Evolutionary conservation across 2,113 vertebrate species (phyloP).

Genomic region (Oreochromis tanganicae): DNA sequence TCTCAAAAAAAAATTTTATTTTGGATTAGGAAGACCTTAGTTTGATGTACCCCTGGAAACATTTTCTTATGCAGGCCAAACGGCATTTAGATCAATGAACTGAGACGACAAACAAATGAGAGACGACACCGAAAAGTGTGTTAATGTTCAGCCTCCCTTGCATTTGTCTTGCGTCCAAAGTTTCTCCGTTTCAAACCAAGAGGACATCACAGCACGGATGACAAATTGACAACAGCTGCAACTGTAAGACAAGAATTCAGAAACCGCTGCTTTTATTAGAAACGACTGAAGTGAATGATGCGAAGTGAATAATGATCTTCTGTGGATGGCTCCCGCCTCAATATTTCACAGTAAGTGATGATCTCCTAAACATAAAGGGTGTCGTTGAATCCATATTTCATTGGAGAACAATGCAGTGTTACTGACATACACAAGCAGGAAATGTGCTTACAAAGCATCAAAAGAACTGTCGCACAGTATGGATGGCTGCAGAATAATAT

Average conservation of each 20-base stretch:
- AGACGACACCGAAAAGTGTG: not conserved
- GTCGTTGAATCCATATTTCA: constrained; percentile 66
- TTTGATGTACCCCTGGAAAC: not conserved
- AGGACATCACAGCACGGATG: constrained; percentile 1
- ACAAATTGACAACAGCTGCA: constrained; percentile 64
- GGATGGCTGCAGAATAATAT: constrained; percentile 60
- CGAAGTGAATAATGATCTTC: constrained; percentile 55
- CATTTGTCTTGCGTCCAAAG: constrained; percentile 23
- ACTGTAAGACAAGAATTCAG: constrained; percentile 32
- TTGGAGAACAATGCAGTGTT: constrained; percentile 58
- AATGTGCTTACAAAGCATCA: constrained; percentile 72
- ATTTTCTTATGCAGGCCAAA: not conserved
- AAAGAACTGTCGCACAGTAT: constrained; percentile 62
- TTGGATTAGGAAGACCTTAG: not conserved
- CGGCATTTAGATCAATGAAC: not conserved
- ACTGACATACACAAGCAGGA: constrained; percentile 55
- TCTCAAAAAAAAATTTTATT: fast-evolving
- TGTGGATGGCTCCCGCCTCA: constrained; percentile 30
- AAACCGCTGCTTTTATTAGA: constrained; percentile 61
- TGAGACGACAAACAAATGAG: not conserved
- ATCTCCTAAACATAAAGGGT: constrained; percentile 59
- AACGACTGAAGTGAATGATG: constrained; percentile 58
- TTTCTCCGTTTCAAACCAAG: constrained; percentile 22
- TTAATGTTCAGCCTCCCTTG: not conserved
- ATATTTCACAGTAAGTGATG: constrained; percentile 67